Base-by-base conservation (phyloP, 2,888 invertebrate genomes). In the Opisthograptis luteolata region DNA sequence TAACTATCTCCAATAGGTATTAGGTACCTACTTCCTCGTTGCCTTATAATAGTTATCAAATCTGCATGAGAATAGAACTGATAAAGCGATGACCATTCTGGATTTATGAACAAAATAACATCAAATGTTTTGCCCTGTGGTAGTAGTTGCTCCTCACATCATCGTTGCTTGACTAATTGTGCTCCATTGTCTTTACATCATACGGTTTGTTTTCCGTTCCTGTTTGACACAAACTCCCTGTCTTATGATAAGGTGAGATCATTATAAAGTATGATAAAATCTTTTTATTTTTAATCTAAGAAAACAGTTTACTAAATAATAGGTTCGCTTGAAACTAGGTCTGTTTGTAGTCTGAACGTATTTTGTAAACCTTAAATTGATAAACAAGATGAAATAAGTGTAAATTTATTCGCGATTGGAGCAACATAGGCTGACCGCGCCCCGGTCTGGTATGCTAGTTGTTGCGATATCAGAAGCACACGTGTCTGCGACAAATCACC, bases 381-480 rank as follows among this genome's bases (percentile, higher is more conserved):
- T 55, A 46, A 39, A 40, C 45, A 27, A 53, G 46, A 49, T 45
- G 49, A 39, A 54, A 47, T 48, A 51, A 31, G 56, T 60, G 54
- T 55, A 71, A 76, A 77, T 79, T 76, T 76, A 80, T 77, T 75
- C 72, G 67, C 62, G 69, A 73, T 76, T 74, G 69, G 66, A 73
- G 72, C 73, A 73, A 64, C 62, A 75, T 71, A 72, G 72, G 71
- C 73, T 69, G 69, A 81, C 85, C 84, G 74, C 86, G 73, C 86
- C 86, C 82, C 67, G 69, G 64, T 62, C 75, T 72, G 80, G 83
- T 79, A 85, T 85, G 84, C 73, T 57, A 64, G 64, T 60, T 70
- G 72, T 86, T 87, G 81, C 83, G 73, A 81, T 68, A 86, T 66
- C 67, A 51, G 61, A 58, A 53, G 69, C 79, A 81, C 82, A 81